phyloP scores from a whole-genome alignment of 2,888 invertebrate genomes.

The Eulithis prunata region DNA sequence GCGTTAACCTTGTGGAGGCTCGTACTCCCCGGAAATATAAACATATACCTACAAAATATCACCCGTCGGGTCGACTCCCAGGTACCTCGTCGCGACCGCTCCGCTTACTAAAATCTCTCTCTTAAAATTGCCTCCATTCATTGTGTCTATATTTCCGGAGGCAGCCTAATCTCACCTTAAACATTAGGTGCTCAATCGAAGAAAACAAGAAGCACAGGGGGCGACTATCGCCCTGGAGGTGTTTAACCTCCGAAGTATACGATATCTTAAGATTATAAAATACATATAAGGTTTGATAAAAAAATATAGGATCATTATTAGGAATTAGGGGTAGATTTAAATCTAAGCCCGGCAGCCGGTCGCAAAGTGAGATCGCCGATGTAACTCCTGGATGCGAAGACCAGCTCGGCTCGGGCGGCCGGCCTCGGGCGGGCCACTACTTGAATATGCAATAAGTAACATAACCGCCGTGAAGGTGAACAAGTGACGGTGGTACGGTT shows the following conservation, averaged over 20 bases:
- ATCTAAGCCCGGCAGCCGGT: constrained; percentile 59
- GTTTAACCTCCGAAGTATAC: constrained; percentile 69
- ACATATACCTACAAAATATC: constrained; percentile 38
- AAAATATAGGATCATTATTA: constrained; percentile 80
- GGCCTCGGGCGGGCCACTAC: constrained; percentile 55
- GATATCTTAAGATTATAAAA: constrained; percentile 79
- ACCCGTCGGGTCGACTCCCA: constrained; percentile 10
- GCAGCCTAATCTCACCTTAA: constrained; percentile 51
- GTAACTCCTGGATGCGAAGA: background rate
- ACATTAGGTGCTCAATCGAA: constrained; percentile 63
- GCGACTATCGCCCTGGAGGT: constrained; percentile 68
- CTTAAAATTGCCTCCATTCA: constrained; percentile 44
- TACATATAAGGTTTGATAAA: constrained; percentile 68
- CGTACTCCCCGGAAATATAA: constrained; percentile 58
- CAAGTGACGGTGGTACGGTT: constrained; percentile 44
- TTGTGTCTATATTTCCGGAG: constrained; percentile 59
- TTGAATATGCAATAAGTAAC: constrained; percentile 58
- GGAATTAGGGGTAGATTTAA: constrained; percentile 71
- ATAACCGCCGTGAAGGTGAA: constrained; percentile 34
- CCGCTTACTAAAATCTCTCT: constrained; percentile 48
- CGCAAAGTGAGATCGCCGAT: constrained; percentile 35
- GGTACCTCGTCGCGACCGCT: constrained; percentile 31
- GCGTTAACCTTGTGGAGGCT: constrained; percentile 56
- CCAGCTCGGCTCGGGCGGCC: constrained; percentile 38
- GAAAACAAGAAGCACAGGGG: constrained; percentile 83